phyloP scores from a whole-genome alignment of 2,113 vertebrate genomes.

The Lucifuga dentata region DNA sequence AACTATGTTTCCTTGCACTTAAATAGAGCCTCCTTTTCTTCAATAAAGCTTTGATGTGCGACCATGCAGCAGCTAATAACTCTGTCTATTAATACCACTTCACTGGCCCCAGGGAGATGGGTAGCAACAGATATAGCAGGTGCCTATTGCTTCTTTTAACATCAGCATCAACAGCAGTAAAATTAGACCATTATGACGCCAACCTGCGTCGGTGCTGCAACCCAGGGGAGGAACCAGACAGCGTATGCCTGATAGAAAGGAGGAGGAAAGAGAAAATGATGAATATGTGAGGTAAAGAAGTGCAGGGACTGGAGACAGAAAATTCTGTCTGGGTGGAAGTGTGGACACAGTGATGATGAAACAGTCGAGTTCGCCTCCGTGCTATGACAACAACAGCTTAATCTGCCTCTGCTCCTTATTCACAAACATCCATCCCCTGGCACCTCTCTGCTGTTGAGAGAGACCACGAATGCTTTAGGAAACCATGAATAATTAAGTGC shows the following conservation, averaged over 20 bases:
- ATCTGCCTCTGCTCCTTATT: slow-evolving; percentile 34
- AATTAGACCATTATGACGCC: slow-evolving; percentile 96
- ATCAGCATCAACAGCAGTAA: slow-evolving; percentile 94
- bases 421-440: slow-evolving; percentile 20
- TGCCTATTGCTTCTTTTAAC: slow-evolving; percentile 92
- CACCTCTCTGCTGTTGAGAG: slow-evolving; percentile 23
- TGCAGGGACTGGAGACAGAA: slow-evolving; percentile 53
- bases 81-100: slow-evolving; percentile 79
- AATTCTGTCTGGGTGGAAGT: slow-evolving; percentile 61
- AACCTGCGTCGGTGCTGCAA: slow-evolving; percentile 88
- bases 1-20: slow-evolving; percentile 46
- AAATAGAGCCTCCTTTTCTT: slow-evolving; percentile 25
- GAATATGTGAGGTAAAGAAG: slow-evolving; percentile 39
- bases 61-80: slow-evolving; percentile 72
- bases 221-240: slow-evolving; percentile 90
- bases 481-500: slow-evolving; percentile 8
- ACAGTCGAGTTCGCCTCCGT: slow-evolving; percentile 39
- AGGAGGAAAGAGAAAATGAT: slow-evolving; percentile 45
- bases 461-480: slow-evolving; percentile 24
- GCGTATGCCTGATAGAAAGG: slow-evolving; percentile 58
- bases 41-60: slow-evolving; percentile 56
- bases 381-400: slow-evolving; percentile 38
- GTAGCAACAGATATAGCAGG: slow-evolving; percentile 91
- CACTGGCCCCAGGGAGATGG: slow-evolving; percentile 75
- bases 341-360: slow-evolving; percentile 61